Evolutionary conservation across 2,888 invertebrate species (phyloP).

Genomic region (Punctoribates punctum): DNA sequence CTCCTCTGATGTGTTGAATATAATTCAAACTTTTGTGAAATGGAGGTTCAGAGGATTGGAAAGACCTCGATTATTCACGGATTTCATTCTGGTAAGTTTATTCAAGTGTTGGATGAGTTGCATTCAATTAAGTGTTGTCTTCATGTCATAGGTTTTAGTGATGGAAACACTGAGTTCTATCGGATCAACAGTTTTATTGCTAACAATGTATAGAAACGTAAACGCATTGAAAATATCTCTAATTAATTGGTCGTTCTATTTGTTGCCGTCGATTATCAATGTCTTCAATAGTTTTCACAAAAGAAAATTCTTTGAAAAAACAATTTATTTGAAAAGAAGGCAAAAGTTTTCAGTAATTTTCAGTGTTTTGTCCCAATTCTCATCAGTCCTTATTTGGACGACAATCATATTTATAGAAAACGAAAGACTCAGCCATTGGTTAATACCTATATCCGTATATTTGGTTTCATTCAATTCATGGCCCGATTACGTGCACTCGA

Average conservation of each 20-base stretch:
- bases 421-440: background rate
- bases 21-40: background rate
- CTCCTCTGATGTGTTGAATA: conserved; percentile 1
- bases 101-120: background rate
- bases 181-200: background rate
- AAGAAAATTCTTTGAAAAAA: background rate
- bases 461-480: conserved; percentile 27
- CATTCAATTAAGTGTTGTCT: background rate
- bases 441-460: background rate
- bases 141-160: background rate
- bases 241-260: conserved; percentile 29
- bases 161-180: conserved; percentile 20
- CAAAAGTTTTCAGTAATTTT: background rate
- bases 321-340: background rate
- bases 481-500: conserved; percentile 2
- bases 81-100: background rate
- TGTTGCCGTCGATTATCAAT: background rate
- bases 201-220: background rate
- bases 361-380: background rate
- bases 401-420: background rate
- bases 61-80: background rate
- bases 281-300: background rate
- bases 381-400: conserved; percentile 4
- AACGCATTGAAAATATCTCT: background rate
- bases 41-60: background rate